Evolutionary conservation across 1,140 invertebrate genomes (phyloP).

Genomic region (Leptopilina clavipes): DNA sequence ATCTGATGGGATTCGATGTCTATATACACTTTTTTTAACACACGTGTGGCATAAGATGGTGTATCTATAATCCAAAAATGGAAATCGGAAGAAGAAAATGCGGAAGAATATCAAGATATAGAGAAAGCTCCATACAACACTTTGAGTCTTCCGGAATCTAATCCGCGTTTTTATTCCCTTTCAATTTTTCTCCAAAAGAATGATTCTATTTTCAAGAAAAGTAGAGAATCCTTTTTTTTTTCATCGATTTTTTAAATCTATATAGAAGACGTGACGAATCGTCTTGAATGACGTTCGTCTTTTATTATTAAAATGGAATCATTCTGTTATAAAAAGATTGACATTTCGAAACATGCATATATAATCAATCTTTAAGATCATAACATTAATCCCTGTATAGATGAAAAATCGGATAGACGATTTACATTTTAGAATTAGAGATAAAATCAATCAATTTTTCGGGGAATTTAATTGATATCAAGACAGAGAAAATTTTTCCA

Average conservation of each 20-base stretch:
- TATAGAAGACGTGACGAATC: not conserved
- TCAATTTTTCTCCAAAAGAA: no score
- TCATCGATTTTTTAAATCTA: not conserved
- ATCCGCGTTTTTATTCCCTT: no score
- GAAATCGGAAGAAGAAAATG: slow-evolving; percentile 27
- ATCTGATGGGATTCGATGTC: not conserved
- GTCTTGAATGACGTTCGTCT: not conserved
- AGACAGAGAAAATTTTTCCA: no score
- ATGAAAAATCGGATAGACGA: not conserved
- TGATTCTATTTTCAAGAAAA: no score
- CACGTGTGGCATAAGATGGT: no score
- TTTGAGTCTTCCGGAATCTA: not conserved
- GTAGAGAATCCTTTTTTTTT: no score
- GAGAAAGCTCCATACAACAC: not conserved
- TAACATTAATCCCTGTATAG: not conserved
- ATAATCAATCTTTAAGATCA: not conserved
- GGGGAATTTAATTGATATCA: no score
- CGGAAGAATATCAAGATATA: not conserved
- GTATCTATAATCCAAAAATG: not conserved
- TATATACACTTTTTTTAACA: not conserved
- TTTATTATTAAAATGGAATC: not conserved
- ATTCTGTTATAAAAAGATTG: not conserved
- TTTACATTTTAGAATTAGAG: no score
- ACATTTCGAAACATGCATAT: not conserved
- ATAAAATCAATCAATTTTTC: no score